phyloP scores from a whole-genome alignment of 2,888 invertebrate species.

The Merodon equestris region DNA sequence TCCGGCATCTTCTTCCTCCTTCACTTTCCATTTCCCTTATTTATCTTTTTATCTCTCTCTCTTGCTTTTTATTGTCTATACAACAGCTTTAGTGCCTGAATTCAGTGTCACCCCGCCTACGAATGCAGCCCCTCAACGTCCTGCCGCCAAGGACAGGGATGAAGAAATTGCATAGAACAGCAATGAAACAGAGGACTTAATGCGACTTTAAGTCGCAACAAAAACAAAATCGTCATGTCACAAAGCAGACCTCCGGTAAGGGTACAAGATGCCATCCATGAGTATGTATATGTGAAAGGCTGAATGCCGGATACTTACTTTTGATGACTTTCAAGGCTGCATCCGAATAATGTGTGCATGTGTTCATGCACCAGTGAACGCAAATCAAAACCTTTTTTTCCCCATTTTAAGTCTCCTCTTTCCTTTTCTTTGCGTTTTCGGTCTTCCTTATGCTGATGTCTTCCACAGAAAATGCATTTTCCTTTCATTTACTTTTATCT shows the following conservation, averaged over 20 bases:
- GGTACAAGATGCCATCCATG: too few relatives aligned
- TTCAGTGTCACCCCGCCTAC: constrained; percentile 29
- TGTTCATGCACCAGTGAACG: constrained; percentile 3
- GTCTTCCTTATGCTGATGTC: neutral
- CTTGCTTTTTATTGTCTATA: neutral
- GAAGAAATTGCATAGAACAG: neutral
- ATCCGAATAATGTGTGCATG: neutral
- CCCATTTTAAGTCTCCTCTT: neutral
- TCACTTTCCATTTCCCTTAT: too few relatives aligned
- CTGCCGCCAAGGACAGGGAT: constrained; percentile 14
- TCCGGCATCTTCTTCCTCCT: neutral
- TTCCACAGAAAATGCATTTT: constrained; percentile 12
- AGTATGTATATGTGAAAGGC: too few relatives aligned
- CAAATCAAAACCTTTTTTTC: constrained; percentile 6
- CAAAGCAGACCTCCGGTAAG: neutral
- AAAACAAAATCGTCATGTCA: constrained; percentile 1
- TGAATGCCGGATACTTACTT: constrained; percentile 2
- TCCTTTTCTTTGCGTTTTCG: neutral
- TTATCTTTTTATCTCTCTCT: too few relatives aligned
- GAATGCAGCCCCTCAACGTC: neutral
- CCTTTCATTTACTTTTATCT: constrained; percentile 46
- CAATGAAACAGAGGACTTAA: neutral
- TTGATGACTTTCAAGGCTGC: constrained; percentile 16
- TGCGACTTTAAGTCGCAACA: neutral
- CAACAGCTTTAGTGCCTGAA: constrained; percentile 10